Evolutionary conservation across 2,113 vertebrate genomes (phyloP).

Genomic region (Gymnogyps californianus): DNA sequence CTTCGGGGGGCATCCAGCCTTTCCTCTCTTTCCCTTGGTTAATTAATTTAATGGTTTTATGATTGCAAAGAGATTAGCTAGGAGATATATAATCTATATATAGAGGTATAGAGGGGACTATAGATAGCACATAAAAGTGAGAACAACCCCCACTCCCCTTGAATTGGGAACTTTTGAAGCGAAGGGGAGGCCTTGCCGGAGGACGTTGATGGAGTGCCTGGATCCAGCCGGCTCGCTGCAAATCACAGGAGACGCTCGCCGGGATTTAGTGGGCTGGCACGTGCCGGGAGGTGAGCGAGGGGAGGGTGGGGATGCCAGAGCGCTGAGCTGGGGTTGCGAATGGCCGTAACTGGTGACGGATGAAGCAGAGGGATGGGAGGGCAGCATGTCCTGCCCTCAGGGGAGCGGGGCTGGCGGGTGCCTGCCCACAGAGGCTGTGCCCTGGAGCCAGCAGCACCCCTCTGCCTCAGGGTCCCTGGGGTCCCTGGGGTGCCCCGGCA

Average conservation of each 20-base stretch:
- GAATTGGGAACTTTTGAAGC: not conserved
- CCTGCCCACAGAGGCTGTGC: not conserved
- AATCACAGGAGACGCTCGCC: rapidly evolving
- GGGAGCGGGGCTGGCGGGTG: not conserved
- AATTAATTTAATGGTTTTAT: slow-evolving; percentile 69
- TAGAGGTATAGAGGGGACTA: slow-evolving; percentile 29
- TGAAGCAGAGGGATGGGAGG: not conserved
- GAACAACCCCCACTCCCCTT: not conserved
- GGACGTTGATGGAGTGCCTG: not conserved
- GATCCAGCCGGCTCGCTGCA: not conserved
- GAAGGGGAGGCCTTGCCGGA: not conserved
- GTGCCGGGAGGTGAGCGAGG: not conserved
- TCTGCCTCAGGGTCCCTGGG: too few species aligned
- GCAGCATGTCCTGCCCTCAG: not conserved
- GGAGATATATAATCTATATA: slow-evolving; percentile 38
- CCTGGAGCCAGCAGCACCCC: not conserved
- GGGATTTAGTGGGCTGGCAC: not conserved
- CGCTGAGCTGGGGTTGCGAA: not conserved
- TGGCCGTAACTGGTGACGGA: rapidly evolving
- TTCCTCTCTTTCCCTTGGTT: slow-evolving; percentile 18
- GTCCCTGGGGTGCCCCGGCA: not conserved
- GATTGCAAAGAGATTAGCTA: slow-evolving; percentile 57
- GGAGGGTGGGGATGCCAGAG: not conserved
- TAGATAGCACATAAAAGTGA: slow-evolving; percentile 13
- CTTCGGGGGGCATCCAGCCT: not conserved